Base-by-base conservation (phyloP, 2,113 vertebrate genomes). In the Ammodytes marinus region DNA sequence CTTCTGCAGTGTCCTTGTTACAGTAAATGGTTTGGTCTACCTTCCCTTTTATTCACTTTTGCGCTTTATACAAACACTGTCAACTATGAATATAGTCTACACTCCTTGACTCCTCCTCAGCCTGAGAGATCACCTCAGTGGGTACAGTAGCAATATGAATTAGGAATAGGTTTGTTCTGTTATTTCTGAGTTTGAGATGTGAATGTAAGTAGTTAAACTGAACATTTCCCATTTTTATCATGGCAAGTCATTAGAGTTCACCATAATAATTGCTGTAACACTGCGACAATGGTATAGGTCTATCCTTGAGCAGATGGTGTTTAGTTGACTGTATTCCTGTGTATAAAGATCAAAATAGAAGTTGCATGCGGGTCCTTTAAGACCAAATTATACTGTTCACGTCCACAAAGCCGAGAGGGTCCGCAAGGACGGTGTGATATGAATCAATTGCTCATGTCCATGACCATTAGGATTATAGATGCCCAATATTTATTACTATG, bases 31-130 rank as follows among this genome's bases (percentile, higher is more conserved):
- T 61, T 49, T 74, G 35, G 27, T 27, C 27, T 27, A 60, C n/a
- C 73, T 80, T 13, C 12, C 53, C 19, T 37, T 69, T 73, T 77
- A 37, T 63, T 88, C 15, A 68, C 10, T 67, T 72, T 60, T 47
- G 54, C 59, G n/a, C 35, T 53, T 76, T 2, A 10, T 40, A 53
- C 40, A 65, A 64, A 65, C 37, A 46, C 17, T 47, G 46, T 58
- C 76, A 76, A 4, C n/a, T 78, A 58, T 80, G 46, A 69, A 7
- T 66, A 19, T 39, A 10, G 7, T 12, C 14, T 52, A 50, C n/a
- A 47, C 46, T 35, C 27, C 39, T 40, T 17, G 14, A 58, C 39
- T 66, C 50, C 27, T 27, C 27, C n/a, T 78, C 58, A 74, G 53
- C 57, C 50, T n/a, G 40, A 52, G 52, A 46, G 45, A 10, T 74